Base-by-base conservation (phyloP, 2,113 vertebrate species). In the Sylvietta virens region DNA sequence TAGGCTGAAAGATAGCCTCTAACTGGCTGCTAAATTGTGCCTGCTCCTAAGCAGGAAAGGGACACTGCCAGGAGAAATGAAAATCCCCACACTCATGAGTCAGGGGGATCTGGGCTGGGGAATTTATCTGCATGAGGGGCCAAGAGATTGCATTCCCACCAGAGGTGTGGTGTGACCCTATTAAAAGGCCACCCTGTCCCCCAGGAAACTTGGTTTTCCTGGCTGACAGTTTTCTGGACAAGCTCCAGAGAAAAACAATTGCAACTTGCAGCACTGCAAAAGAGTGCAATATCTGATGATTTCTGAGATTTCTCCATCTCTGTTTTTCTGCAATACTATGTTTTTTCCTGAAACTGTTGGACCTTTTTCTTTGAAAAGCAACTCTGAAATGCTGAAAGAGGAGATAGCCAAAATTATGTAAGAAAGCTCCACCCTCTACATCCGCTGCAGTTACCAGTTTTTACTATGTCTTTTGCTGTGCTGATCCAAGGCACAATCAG, bases 221-320 rank as follows among this genome's bases (percentile, higher is more conserved):
- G 19, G 19, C 20, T 1, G 3, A n/a, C 0, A 1, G 1, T 58
- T 44, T 35, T 31, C 48, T 54, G 13, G 15, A 64, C 14, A 48
- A 81, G 6, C 18, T 65, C 18, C 27, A 50, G 14, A 66, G 53
- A n/a, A 83, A 88, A 73, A 9, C 7, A 50, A 9, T 5, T 78
- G 18, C 9, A 45, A 33, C 10, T 54, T 54, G 23, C 23, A 23
- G 15, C 39, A 10, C 33, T 45, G n/a, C 35, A 71, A 30, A 70
- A 70, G 7, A 2, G 5, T 50, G n/a, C 31, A 27, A 6, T 33
- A 78, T 74, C 56, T 73, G 35, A 23, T 1, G 1, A 54, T n/a
- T 86, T 13, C 14, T 62, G 35, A 40, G 15, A 6, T 58, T 79
- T 8, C 3, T 50, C 28, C 12, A 9, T 33, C 27, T 66, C 40